Conservation (phyloP, 2,888 invertebrate genomes). For the Idaea straminata region DNA sequence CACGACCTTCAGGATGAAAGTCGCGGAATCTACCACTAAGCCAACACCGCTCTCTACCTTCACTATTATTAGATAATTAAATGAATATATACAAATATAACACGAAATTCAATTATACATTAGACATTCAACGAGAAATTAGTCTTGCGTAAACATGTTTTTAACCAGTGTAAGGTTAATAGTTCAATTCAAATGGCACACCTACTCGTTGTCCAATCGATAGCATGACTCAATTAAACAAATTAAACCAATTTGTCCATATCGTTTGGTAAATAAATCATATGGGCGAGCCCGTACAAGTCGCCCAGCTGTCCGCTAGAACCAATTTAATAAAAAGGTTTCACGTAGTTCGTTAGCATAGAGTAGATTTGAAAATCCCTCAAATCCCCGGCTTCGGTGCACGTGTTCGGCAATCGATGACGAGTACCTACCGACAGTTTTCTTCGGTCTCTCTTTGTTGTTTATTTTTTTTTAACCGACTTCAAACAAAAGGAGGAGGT, state of each 20-base stretch:
- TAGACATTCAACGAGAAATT: neutral
- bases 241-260: slow-evolving; percentile 62
- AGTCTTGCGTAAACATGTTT: neutral
- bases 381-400: slow-evolving; percentile 21
- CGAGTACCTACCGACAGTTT: slow-evolving; percentile 38
- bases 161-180: neutral
- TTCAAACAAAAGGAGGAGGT: too few species aligned
- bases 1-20: too few species aligned
- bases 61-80: too few species aligned
- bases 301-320: slow-evolving; percentile 55
- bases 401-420: slow-evolving; percentile 54
- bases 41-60: too few species aligned
- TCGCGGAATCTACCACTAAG: too few species aligned
- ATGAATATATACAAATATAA: too few species aligned
- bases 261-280: slow-evolving; percentile 55
- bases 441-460: slow-evolving; percentile 51
- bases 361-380: slow-evolving; percentile 24
- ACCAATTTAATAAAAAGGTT: slow-evolving; percentile 78
- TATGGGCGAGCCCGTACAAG: slow-evolving; percentile 73
- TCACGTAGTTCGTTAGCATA: slow-evolving; percentile 48
- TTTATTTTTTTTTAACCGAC: slow-evolving; percentile 28
- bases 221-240: slow-evolving; percentile 47
- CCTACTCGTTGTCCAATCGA: slow-evolving; percentile 23
- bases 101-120: too few species aligned
- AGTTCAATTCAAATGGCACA: slow-evolving; percentile 9